Percentiles rank a stretch among this genome's conserved stretches.
These are phyloP conservation scores for Pollenia labialis DNA, from an alignment of 2,888 invertebrate genomes.

Conservation along the genomic window DNA sequence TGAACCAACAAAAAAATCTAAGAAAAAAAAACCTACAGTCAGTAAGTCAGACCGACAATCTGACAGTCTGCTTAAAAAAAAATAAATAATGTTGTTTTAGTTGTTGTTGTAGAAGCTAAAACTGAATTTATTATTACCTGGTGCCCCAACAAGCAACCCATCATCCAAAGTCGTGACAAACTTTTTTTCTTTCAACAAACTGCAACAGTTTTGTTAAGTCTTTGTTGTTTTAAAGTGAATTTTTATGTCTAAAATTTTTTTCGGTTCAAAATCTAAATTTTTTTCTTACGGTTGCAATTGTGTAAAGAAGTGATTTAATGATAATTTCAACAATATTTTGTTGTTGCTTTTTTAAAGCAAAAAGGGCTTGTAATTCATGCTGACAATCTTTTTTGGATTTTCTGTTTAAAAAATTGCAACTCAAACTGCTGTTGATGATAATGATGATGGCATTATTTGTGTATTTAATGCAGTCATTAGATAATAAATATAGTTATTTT, in stretches of 20 bases:
- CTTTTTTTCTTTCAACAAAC: slow-evolving; percentile 24
- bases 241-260: neutral
- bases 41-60: slow-evolving; percentile 4
- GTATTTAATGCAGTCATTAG: slow-evolving; percentile 67
- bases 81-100: slow-evolving; percentile 49
- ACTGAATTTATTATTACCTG: slow-evolving; percentile 48
- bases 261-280: slow-evolving; percentile 32
- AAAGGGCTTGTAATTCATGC: slow-evolving; percentile 54
- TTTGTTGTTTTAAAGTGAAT: slow-evolving; percentile 26
- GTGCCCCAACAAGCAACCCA: slow-evolving; percentile 47
- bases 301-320: slow-evolving; percentile 70
- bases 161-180: slow-evolving; percentile 72
- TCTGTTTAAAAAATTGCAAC: neutral
- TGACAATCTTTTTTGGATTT: slow-evolving; percentile 7
- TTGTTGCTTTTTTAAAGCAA: neutral
- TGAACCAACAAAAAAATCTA: neutral
- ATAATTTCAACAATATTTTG: slow-evolving; percentile 65
- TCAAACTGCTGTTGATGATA: slow-evolving; percentile 17
- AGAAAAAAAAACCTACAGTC: slow-evolving; percentile 19
- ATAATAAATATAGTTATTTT: slow-evolving; percentile 61
- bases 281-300: slow-evolving; percentile 53
- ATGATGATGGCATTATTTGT: slow-evolving; percentile 68
- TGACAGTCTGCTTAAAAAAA: slow-evolving; percentile 12
- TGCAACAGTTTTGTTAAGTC: slow-evolving; percentile 41
- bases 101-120: slow-evolving; percentile 9